Percentiles rank a stretch among this genome's conserved stretches.
Evolutionary conservation across 2,797 vertebrate genomes (phyloP).

Genomic region (Synanceia verrucosa): DNA sequence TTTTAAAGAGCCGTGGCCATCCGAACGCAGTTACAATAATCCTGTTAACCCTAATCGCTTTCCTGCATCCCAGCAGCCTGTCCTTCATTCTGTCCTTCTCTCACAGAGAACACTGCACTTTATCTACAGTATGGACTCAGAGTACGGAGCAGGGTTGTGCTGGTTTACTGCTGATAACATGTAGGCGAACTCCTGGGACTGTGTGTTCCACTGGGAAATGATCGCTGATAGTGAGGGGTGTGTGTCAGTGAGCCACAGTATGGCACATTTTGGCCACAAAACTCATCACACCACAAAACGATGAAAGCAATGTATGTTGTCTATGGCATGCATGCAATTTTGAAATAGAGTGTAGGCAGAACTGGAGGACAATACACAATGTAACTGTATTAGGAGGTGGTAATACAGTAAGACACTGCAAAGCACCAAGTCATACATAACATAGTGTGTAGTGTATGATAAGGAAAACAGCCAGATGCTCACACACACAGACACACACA

Average conservation of each 20-base stretch:
- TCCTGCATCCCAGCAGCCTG: constrained; percentile 71
- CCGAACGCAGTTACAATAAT: constrained; percentile 78
- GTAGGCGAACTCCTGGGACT: constrained; percentile 32
- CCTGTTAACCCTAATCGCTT: constrained; percentile 82
- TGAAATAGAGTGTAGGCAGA: constrained; percentile 26
- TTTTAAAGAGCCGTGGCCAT: constrained; percentile 75
- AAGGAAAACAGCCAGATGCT: background rate
- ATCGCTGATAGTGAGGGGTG: constrained; percentile 27
- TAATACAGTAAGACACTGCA: constrained; percentile 18
- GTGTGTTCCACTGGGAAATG: constrained; percentile 31
- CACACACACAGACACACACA: constrained; percentile 3
- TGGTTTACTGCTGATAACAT: constrained; percentile 59
- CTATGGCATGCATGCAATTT: constrained; percentile 2
- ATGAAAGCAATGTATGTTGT: background rate
- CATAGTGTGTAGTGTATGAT: constrained; percentile 8
- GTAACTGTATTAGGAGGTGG: background rate
- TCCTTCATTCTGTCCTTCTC: constrained; percentile 53
- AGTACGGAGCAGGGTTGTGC: constrained; percentile 33
- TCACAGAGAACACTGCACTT: constrained; percentile 37
- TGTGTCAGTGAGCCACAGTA: constrained; percentile 1
- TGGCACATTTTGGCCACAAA: background rate
- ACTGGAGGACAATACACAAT: background rate
- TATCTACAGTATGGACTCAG: constrained; percentile 48
- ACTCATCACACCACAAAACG: background rate
- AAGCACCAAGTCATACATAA: constrained; percentile 23